Conservation (phyloP, 2,113 vertebrate species). For the Buteo buteo region DNA sequence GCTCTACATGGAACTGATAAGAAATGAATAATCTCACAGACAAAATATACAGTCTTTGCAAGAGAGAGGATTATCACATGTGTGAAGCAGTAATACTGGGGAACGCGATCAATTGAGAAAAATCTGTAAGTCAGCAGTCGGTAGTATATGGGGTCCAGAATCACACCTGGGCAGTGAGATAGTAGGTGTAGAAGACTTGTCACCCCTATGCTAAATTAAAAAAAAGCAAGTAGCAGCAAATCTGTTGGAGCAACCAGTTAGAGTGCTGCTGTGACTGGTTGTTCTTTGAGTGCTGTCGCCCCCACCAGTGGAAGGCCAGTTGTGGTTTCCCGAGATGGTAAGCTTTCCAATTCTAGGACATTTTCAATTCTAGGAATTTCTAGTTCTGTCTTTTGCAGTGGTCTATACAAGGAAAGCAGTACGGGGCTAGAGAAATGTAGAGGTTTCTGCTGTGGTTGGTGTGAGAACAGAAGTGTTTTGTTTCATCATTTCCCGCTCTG, state of each 20-base stretch:
- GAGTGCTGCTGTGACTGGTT: not conserved
- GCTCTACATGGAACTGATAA: not conserved
- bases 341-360: not conserved
- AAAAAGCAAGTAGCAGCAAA: not conserved
- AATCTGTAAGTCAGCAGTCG: not conserved
- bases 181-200: not conserved
- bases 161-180: not conserved
- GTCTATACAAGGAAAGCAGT: not conserved
- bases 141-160: not conserved
- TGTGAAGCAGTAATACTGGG: not conserved
- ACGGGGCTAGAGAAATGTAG: not conserved
- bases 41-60: not conserved
- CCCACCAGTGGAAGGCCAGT: not conserved
- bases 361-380: not conserved
- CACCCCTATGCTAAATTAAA: not conserved
- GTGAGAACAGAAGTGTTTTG: not conserved
- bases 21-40: not conserved
- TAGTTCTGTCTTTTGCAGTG: not conserved
- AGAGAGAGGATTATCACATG: not conserved
- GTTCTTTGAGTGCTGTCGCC: accelerated
- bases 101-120: not conserved
- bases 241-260: not conserved
- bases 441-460: not conserved
- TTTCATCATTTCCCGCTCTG: not conserved
- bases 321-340: not conserved